Base-by-base conservation (phyloP, 2,797 vertebrate genomes). In the Scolopax rusticola region DNA sequence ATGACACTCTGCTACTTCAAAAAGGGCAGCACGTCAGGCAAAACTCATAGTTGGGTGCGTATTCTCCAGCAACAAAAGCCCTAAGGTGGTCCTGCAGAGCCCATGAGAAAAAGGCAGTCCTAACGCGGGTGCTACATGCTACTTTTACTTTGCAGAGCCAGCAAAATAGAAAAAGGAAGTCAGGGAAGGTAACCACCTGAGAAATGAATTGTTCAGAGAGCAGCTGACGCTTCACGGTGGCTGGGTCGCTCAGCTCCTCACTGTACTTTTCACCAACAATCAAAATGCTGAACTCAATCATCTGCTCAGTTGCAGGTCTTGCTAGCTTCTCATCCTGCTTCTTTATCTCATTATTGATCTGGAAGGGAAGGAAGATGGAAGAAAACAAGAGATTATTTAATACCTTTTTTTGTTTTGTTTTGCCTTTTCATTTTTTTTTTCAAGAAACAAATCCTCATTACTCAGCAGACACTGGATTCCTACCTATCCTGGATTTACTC, bases 291-390 rank as follows among this genome's bases (percentile, higher is more conserved):
- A 99, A 98, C 93, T 99, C 98, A 86, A 99, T 98, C 97, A 98
- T 97, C 96, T 99, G 98, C 92, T 99, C 99, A 80, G 97, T 81
- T 38, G 91, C 92, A 36, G 98, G 77, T 41, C 86, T 96, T 12
- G 79, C 60, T 14, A 96, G 78, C 69, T 98, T 97, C 90, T 98
- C 97, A 79, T 98, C 51, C 6, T 98, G 90, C 68, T 97, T 95
- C 83, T 98, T 98, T 87, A 99, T 99, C 97, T 99, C 99, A 74
- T 99, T 99, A 94, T 98, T 98, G 96, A 98, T 96, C 99, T 99
- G 67, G 25, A 87, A 89, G 57, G 21, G 32, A 86, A 90, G 21
- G 54, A 78, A 91, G 77, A 94, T 74, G 67, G 28, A 9, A 93
- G 41, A 74, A 73, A 59, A 65, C 21, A 68, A 33, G 30, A 88